Evolutionary conservation across 1,140 invertebrate genomes (phyloP), one percentile per base, ranked within the genome.

Genomic region (Coptotermes formosanus): DNA sequence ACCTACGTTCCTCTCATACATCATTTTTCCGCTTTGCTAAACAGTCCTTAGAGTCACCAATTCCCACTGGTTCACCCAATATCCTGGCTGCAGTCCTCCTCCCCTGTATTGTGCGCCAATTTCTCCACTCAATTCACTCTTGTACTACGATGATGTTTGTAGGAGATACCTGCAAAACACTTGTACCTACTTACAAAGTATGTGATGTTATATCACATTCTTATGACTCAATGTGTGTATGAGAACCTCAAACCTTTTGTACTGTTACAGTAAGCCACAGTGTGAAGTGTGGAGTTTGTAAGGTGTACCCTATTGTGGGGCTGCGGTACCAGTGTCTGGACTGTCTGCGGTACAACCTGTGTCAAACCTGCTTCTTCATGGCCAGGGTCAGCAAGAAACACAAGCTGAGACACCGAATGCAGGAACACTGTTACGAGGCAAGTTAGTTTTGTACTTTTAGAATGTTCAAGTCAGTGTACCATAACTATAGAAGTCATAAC

Each of bases 291-390:
- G 91, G 91, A 30, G 91, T 91, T 7, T 94, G 94, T 88, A 92
- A 93, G 89, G 88, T 89, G 81, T 90, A 91, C 55, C 92, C 93
- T 9, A 90, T 94, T 83, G 90, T 91, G 88, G 94, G 94, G 44
- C 90, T 93, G 21, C 90, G 93, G 87, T 97, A 97, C 90, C 93
- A 94, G 59, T 97, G 96, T 90, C 89, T 96, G 87, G 93, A 93
- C 88, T 96, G 96, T 89, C 93, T 96, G 87, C 94, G 94, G 87
- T 96, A 95, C 90, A 94, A 97, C 91, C 93, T 96, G 87, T 97
- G 96, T 89, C 96, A 97, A 89, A 93, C 93, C 64, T 97, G 96
- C 90, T 97, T 97, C 90, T 95, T 96, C 89, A 92, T 93, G 88
- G 95, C 95, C n/a, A 92, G 93, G 88, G 93, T 91, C 86, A 93